Evolutionary conservation across 2,888 invertebrate genomes (phyloP).

Genomic region (Drosophila mercatorum): DNA sequence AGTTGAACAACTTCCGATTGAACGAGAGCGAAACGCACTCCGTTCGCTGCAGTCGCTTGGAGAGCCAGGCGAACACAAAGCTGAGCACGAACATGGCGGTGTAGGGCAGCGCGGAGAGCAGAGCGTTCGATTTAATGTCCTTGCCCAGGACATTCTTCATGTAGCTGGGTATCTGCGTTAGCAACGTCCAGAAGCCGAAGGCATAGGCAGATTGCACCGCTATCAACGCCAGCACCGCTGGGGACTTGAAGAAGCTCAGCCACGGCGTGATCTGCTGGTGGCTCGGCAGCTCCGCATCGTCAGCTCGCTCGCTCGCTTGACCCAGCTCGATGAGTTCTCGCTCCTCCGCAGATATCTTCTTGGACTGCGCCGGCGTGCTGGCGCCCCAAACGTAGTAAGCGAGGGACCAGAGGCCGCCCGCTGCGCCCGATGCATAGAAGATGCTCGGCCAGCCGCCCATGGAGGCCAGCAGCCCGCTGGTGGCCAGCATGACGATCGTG

Average conservation of each 20-base stretch:
- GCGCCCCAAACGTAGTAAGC: slow-evolving; percentile 87
- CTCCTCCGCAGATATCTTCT: slow-evolving; percentile 88
- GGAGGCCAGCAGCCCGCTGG: slow-evolving; percentile 88
- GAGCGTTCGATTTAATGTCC: slow-evolving; percentile 88
- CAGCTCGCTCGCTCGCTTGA: slow-evolving; percentile 70
- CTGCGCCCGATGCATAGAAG: slow-evolving; percentile 87
- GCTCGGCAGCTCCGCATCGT: slow-evolving; percentile 38
- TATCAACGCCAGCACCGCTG: slow-evolving; percentile 87
- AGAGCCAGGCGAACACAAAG: slow-evolving; percentile 87
- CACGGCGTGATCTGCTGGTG: slow-evolving; percentile 86
- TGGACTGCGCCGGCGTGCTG: slow-evolving; percentile 87
- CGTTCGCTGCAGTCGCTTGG: slow-evolving; percentile 52
- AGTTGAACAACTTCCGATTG: slow-evolving; percentile 83
- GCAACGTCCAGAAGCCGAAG: slow-evolving; percentile 90
- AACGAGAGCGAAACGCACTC: slow-evolving; percentile 84
- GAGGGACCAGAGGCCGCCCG: slow-evolving; percentile 86
- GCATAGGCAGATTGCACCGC: slow-evolving; percentile 86
- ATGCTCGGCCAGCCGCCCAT: slow-evolving; percentile 88
- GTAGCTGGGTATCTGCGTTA: slow-evolving; percentile 90
- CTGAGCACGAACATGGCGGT: slow-evolving; percentile 86
- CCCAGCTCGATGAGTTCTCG: slow-evolving; percentile 88
- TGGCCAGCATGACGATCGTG: slow-evolving; percentile 88
- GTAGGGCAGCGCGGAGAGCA: slow-evolving; percentile 86
- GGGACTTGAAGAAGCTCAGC: slow-evolving; percentile 87
- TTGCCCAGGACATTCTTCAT: slow-evolving; percentile 89